These are phyloP conservation scores for Ephydatia muelleri DNA, from an alignment of 37 sponge, comb jelly and placozoan genomes.

Conservation along the genomic window DNA sequence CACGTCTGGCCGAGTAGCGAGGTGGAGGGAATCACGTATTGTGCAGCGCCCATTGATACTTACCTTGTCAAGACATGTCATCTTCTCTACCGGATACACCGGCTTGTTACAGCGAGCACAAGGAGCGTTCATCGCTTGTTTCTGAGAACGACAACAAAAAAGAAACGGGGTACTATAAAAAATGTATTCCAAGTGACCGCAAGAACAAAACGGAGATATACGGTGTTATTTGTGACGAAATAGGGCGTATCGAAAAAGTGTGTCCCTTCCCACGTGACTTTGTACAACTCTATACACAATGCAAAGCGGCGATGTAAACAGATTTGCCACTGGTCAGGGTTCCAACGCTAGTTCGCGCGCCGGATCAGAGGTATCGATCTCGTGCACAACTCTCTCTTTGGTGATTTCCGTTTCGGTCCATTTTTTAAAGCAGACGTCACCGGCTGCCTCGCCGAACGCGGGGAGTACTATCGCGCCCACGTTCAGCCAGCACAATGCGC, in stretches of 20 bases:
- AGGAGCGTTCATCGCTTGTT: slow-evolving; percentile 83
- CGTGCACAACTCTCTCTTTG: neutral
- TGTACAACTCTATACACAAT: neutral
- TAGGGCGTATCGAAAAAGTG: too few species aligned
- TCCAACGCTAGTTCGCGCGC: slow-evolving; percentile 33
- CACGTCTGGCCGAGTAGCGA: slow-evolving; percentile 79
- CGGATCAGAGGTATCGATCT: slow-evolving; percentile 1
- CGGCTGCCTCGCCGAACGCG: neutral
- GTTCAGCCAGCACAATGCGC: neutral
- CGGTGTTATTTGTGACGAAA: neutral
- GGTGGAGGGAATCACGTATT: slow-evolving; percentile 11
- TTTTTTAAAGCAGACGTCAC: neutral
- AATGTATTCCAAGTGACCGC: neutral
- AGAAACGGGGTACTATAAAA: too few species aligned
- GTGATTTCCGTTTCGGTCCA: neutral
- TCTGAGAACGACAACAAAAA: neutral
- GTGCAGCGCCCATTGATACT: slow-evolving; percentile 61
- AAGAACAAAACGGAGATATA: neutral
- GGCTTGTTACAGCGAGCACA: slow-evolving; percentile 95
- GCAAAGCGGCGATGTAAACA: neutral
- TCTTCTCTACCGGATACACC: slow-evolving; percentile 96
- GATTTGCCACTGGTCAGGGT: neutral
- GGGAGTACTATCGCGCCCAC: neutral
- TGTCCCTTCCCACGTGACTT: too few species aligned
- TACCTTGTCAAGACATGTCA: slow-evolving; percentile 96